These are phyloP conservation scores for Cataglyphis hispanica DNA, from an alignment of 1,140 invertebrate species.

Conservation along the genomic window DNA sequence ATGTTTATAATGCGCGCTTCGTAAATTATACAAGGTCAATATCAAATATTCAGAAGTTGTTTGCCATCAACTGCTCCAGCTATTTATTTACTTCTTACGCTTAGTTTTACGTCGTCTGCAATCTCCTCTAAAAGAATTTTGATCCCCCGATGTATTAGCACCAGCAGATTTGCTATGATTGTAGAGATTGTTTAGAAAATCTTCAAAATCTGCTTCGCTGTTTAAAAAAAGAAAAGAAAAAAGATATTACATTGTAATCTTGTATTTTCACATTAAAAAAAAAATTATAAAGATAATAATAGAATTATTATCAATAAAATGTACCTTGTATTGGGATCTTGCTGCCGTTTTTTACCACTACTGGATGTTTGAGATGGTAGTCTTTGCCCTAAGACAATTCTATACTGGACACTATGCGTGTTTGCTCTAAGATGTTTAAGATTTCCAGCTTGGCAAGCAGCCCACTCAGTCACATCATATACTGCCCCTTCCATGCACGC, in stretches of 20 bases:
- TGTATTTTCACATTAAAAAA: not conserved
- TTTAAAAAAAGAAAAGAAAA: conserved; percentile 48
- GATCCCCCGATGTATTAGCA: conserved; percentile 76
- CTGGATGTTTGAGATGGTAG: conserved; percentile 84
- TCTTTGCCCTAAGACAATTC: conserved; percentile 93
- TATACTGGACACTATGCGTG: conserved; percentile 96
- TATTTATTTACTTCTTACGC: conserved; percentile 83
- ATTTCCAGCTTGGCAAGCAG: conserved; percentile 95
- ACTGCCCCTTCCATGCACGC: conserved; percentile 98
- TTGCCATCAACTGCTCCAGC: not conserved
- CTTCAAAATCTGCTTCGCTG: conserved; percentile 89
- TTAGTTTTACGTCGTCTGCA: conserved; percentile 85
- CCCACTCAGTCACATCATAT: conserved; percentile 98
- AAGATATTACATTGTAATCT: not conserved
- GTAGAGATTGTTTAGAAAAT: conserved; percentile 89
- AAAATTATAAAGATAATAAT: not conserved
- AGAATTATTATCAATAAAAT: not conserved
- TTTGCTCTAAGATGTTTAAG: conserved; percentile 93
- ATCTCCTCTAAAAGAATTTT: conserved; percentile 81
- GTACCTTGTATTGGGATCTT: conserved; percentile 82
- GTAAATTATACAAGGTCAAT: conserved; percentile 69
- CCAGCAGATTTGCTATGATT: conserved; percentile 83
- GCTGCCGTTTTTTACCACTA: conserved; percentile 80
- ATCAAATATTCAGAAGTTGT: conserved; percentile 62
- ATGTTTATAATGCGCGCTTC: conserved; percentile 51